Evolutionary conservation across 1,140 invertebrate species (phyloP).

Genomic region (Drosophila parabipectinata): DNA sequence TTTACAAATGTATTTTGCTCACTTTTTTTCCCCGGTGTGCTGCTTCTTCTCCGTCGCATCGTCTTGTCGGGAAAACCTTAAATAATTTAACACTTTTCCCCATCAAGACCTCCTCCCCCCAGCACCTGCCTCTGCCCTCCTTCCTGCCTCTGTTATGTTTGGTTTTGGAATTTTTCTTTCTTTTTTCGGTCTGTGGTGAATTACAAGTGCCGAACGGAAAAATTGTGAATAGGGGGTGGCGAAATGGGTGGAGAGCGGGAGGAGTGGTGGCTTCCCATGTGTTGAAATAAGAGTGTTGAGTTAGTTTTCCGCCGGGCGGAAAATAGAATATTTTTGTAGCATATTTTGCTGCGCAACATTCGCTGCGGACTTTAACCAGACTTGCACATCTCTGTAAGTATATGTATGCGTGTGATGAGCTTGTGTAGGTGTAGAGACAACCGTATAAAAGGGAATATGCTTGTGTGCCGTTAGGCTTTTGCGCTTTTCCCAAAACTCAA

Average conservation of each 20-base stretch:
- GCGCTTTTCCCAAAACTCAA: not conserved
- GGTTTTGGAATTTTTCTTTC: not conserved
- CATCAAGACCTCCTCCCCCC: not conserved
- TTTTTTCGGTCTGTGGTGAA: constrained; percentile 38
- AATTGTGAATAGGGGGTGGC: constrained; percentile 4
- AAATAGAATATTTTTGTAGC: constrained; percentile 63
- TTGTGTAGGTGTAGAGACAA: not conserved
- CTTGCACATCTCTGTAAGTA: not conserved
- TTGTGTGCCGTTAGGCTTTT: too few species aligned
- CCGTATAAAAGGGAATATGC: not conserved
- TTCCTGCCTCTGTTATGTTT: not conserved
- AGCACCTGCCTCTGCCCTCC: not conserved
- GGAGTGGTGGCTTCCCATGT: constrained; percentile 33
- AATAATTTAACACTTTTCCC: constrained; percentile 64
- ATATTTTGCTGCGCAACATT: constrained; percentile 66
- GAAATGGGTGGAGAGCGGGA: not conserved
- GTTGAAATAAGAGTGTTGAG: constrained; percentile 64
- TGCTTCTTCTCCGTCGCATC: constrained; percentile 11
- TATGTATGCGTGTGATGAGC: constrained; percentile 5
- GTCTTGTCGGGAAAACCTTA: constrained; percentile 60
- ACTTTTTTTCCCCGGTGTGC: constrained; percentile 14
- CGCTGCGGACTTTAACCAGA: constrained; percentile 21
- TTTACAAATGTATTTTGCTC: not conserved
- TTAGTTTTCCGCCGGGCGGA: constrained; percentile 31
- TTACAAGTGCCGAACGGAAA: constrained; percentile 46